A percentile compares a stretch with the other conserved stretches of the same genome.
These are phyloP conservation scores for Eublepharis macularius DNA, from an alignment of 2,113 vertebrate species.

Conservation along the genomic window DNA sequence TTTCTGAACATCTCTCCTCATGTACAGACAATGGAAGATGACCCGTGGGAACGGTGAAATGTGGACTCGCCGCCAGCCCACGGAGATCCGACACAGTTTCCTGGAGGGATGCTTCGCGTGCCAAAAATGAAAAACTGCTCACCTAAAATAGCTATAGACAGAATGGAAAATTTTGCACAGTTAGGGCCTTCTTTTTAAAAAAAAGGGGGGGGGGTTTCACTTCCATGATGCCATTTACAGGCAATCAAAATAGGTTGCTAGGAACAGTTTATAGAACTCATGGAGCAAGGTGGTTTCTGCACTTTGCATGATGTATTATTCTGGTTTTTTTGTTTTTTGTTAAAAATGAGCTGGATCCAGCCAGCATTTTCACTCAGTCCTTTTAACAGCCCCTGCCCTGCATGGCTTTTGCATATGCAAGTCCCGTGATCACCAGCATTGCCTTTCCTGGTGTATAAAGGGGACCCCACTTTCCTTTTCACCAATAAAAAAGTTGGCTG, in stretches of 20 bases:
- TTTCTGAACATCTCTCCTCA: conserved; percentile 35
- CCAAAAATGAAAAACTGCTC: conserved; percentile 20
- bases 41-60: conserved; percentile 40
- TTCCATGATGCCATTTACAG: conserved; percentile 36
- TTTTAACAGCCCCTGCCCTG: no score
- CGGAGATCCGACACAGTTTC: conserved; percentile 53
- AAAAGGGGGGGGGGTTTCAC: conserved; percentile 6
- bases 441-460: no score
- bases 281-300: conserved; percentile 13
- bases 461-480: no score
- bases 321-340: background rate
- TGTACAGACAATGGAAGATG: conserved; percentile 62
- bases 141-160: conserved; percentile 25
- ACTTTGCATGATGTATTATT: background rate
- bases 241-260: background rate
- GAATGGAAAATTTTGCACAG: conserved; percentile 6
- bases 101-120: background rate
- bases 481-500: no score
- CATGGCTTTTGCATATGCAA: no score
- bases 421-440: no score
- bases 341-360: background rate
- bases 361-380: no score
- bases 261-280: conserved; percentile 11
- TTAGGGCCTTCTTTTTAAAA: background rate
- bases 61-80: conserved; percentile 31